phyloP scores from a whole-genome alignment of 2,797 vertebrate species.

The Urosaurus nigricauda region DNA sequence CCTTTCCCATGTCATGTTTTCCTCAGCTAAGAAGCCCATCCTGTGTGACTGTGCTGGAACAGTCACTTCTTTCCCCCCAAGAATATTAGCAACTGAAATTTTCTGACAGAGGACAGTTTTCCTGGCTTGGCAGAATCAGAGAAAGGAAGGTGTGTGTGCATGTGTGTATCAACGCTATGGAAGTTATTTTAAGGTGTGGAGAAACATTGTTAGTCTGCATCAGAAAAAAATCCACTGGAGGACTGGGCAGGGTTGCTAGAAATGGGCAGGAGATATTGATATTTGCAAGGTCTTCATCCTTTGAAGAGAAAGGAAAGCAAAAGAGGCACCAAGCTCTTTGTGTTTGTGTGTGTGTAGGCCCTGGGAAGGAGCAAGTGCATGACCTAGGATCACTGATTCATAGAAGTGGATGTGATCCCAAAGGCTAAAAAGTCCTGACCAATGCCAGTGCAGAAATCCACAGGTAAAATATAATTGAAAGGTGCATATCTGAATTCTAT shows the following conservation, averaged over 20 bases:
- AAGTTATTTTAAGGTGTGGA: too few species aligned
- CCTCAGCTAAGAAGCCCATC: not conserved
- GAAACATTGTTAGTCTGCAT: not conserved
- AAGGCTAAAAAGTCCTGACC: too few species aligned
- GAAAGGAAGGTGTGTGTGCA: not conserved
- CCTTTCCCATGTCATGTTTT: not conserved
- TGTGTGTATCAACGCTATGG: not conserved
- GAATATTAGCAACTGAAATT: not conserved
- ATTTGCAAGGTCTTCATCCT: not conserved
- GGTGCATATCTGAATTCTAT: too few species aligned
- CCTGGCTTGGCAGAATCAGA: not conserved
- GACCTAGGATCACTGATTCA: too few species aligned
- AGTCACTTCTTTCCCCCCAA: not conserved
- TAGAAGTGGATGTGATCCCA: too few species aligned
- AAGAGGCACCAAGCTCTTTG: not conserved
- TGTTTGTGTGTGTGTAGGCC: not conserved
- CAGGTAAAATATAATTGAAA: too few species aligned
- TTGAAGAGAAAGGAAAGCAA: not conserved
- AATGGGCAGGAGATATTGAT: not conserved
- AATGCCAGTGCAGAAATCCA: too few species aligned
- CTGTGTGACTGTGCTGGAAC: not conserved
- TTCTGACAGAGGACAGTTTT: not conserved
- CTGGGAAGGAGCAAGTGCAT: too few species aligned
- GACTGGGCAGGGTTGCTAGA: not conserved
- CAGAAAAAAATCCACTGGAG: not conserved